Conservation (phyloP, 2,888 invertebrate genomes). For the Unio pictorum region DNA sequence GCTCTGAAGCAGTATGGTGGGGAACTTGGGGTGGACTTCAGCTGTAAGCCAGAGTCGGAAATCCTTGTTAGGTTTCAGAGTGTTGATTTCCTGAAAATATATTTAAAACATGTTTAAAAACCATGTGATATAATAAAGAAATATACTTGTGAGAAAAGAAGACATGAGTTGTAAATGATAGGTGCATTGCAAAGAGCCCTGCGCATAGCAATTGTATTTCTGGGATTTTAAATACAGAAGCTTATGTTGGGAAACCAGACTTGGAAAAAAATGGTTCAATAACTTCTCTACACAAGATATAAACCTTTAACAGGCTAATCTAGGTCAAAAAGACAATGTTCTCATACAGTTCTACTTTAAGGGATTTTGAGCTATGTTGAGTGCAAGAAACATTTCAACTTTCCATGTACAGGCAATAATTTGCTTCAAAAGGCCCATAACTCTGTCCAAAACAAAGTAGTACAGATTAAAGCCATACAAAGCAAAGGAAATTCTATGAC, state of each 20-base stretch:
- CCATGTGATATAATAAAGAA: background rate
- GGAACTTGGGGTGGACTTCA: slow-evolving; percentile 85
- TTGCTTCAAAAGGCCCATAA: too few species aligned
- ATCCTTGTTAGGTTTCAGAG: slow-evolving; percentile 72
- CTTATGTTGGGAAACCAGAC: background rate
- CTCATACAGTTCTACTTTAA: too few species aligned
- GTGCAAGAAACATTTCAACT: too few species aligned
- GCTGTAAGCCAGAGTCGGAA: slow-evolving; percentile 90
- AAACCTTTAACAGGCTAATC: background rate
- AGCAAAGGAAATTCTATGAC: too few species aligned
- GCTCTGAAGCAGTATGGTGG: slow-evolving; percentile 82
- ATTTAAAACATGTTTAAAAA: background rate
- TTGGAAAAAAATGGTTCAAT: background rate
- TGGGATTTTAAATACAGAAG: too few species aligned
- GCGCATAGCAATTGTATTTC: too few species aligned
- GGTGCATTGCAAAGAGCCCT: too few species aligned
- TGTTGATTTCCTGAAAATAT: slow-evolving; percentile 74
- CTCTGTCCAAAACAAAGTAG: too few species aligned
- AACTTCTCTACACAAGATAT: background rate
- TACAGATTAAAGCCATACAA: too few species aligned
- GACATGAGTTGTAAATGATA: too few species aligned
- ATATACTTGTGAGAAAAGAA: background rate
- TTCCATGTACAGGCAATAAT: too few species aligned
- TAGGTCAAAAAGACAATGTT: background rate
- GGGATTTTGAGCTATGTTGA: too few species aligned